A percentile compares a stretch with the other conserved stretches of the same genome.
Conservation (phyloP, 2,888 invertebrate species). For the Idaea straminata region DNA sequence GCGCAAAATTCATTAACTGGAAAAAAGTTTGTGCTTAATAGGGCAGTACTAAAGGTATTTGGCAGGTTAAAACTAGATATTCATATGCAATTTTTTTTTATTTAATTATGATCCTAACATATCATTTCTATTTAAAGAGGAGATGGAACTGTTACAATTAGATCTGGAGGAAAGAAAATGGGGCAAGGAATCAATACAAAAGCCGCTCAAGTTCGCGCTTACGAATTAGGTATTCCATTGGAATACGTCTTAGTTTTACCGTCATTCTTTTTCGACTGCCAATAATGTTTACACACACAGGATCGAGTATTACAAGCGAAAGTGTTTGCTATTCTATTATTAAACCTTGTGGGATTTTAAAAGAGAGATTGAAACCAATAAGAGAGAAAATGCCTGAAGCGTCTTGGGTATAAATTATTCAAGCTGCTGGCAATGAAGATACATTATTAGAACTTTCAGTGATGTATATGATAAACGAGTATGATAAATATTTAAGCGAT, state of each 20-base stretch:
- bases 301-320: slow-evolving; percentile 85
- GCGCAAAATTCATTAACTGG: no score
- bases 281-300: slow-evolving; percentile 84
- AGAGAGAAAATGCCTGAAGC: slow-evolving; percentile 67
- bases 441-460: slow-evolving; percentile 81
- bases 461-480: slow-evolving; percentile 79
- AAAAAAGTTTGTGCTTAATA: no score
- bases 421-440: slow-evolving; percentile 62
- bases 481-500: slow-evolving; percentile 65
- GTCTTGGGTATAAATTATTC: slow-evolving; percentile 81
- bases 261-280: slow-evolving; percentile 78
- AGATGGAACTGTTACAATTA: slow-evolving; percentile 85
- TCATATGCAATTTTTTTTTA: no score
- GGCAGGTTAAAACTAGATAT: no score
- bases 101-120: no score
- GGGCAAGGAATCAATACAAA: slow-evolving; percentile 92
- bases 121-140: slow-evolving; percentile 84
- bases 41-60: no score
- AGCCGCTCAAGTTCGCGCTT: slow-evolving; percentile 87
- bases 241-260: slow-evolving; percentile 82
- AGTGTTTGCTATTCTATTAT: slow-evolving; percentile 77
- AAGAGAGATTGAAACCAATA: slow-evolving; percentile 79
- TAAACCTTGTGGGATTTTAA: slow-evolving; percentile 80
- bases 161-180: slow-evolving; percentile 85
- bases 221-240: slow-evolving; percentile 84